Percentiles rank a stretch among this genome's conserved stretches.
These are phyloP conservation scores for Sphaeridia pumilis DNA, from an alignment of 2,888 invertebrate genomes.

Conservation along the genomic window DNA sequence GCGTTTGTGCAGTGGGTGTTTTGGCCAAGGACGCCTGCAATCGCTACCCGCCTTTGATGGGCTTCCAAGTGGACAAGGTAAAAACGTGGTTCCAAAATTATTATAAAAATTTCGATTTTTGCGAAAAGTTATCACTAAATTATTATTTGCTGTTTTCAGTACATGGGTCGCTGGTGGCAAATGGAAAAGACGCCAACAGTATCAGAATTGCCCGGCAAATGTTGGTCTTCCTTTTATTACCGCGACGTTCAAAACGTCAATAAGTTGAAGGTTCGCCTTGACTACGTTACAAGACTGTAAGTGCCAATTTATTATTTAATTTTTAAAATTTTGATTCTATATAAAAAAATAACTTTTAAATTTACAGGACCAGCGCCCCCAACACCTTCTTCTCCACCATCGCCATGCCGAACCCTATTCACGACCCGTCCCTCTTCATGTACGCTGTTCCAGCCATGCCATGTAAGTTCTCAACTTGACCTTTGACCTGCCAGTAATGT, in stretches of 20 bases:
- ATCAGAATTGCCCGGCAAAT: slow-evolving; percentile 37
- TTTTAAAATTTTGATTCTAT: too few relatives aligned
- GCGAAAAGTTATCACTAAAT: too few relatives aligned
- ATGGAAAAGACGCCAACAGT: slow-evolving; percentile 37
- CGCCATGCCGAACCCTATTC: slow-evolving; percentile 15
- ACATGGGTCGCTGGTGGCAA: slow-evolving; percentile 37
- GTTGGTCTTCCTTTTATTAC: slow-evolving; percentile 37
- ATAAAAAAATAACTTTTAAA: too few relatives aligned
- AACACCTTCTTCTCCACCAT: slow-evolving; percentile 23
- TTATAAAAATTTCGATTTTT: too few relatives aligned
- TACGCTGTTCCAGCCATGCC: slow-evolving; percentile 26
- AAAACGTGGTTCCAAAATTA: too few relatives aligned
- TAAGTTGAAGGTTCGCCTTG: slow-evolving; percentile 36
- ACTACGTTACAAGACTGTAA: slow-evolving; percentile 37
- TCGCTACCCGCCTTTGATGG: slow-evolving; percentile 34
- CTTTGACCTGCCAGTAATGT: background rate
- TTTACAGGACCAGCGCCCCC: slow-evolving; percentile 20
- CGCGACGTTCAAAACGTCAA: slow-evolving; percentile 36
- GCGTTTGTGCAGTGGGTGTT: too few relatives aligned
- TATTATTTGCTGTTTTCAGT: slow-evolving; percentile 23
- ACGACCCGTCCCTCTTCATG: slow-evolving; percentile 20
- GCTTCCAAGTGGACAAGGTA: slow-evolving; percentile 36
- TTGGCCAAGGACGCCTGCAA: slow-evolving; percentile 31
- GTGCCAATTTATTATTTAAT: slow-evolving; percentile 11
- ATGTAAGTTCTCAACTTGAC: slow-evolving; percentile 13